These are phyloP conservation scores for Drosophila sp. DNA, from an alignment of 1,140 invertebrate genomes.

Conservation along the genomic window DNA sequence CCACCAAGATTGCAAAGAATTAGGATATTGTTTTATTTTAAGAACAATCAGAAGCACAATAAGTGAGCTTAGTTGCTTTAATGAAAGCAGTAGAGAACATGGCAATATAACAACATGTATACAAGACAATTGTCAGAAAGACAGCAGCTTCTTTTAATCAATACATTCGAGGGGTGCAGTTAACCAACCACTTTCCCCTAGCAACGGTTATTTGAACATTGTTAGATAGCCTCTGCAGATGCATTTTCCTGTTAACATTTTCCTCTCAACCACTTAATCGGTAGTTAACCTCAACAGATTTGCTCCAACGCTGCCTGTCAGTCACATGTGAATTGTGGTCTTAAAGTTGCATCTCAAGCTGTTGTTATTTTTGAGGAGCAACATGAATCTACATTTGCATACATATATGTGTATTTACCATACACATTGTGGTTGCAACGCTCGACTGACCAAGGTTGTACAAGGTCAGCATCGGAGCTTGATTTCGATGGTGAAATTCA, in stretches of 20 bases:
- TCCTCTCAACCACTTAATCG: slow-evolving; percentile 56
- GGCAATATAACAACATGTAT: too few relatives aligned
- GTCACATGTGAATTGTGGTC: slow-evolving; percentile 62
- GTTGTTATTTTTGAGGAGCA: slow-evolving; percentile 4
- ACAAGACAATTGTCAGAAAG: too few relatives aligned
- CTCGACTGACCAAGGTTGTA: slow-evolving; percentile 36
- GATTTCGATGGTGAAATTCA: slow-evolving; percentile 18
- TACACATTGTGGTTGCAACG: slow-evolving; percentile 29
- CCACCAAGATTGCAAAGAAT: too few relatives aligned
- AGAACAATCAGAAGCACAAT: too few relatives aligned
- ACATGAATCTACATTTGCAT: neutral
- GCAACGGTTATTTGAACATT: too few relatives aligned
- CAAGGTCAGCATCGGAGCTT: slow-evolving; percentile 32
- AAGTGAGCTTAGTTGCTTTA: too few relatives aligned
- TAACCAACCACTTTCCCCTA: too few relatives aligned
- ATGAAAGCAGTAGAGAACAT: too few relatives aligned
- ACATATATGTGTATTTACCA: neutral
- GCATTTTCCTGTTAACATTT: slow-evolving; percentile 31
- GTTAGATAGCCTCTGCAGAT: slow-evolving; percentile 1
- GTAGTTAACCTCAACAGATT: slow-evolving; percentile 52
- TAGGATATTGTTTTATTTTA: too few relatives aligned
- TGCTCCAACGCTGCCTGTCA: slow-evolving; percentile 36
- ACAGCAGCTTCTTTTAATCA: too few relatives aligned
- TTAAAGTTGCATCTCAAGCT: slow-evolving; percentile 37
- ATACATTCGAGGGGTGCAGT: too few relatives aligned